Evolutionary conservation across 2,113 vertebrate species (phyloP), one percentile per base, ranked within the genome.

Genomic region (Passer domesticus): DNA sequence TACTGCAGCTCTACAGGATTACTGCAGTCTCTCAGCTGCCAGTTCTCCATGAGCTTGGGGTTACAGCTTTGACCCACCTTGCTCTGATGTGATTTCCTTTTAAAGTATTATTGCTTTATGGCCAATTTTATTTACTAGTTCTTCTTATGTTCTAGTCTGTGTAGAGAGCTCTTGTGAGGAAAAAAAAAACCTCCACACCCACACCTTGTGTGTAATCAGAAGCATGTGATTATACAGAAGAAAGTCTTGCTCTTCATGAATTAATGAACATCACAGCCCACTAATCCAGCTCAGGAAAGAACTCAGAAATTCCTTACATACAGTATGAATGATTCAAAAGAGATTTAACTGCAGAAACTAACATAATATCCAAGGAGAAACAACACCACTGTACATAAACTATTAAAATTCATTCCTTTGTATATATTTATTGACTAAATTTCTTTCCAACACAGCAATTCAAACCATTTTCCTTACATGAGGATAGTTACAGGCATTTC

Each of bases 151-250:
- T 59, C 44, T 15, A 73, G 30, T 28, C 78, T 76, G 18, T 7
- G 11, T 24, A 68, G 12, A 78, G 25, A 75, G 53, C 47, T 92
- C 67, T 84, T 82, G 22, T 69, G 49, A 82, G 52, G 44, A 8
- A 62, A 78, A 87, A 89, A 50, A 59, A 59, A 30, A 2, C 8
- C 37, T 7, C 37, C 37, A 33, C n/a, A 53, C 22, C 8, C 4
- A 1, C 76, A 73, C 63, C 67, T 90, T 4, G 3, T 35, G 18
- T 66, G 50, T 63, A 67, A 89, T 91, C 50, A 81, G 31, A 84
- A 72, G 77, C 83, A 95, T 75, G 77, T 94, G 85, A 94, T 76
- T 79, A 83, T 53, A 82, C 33, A 88, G 72, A 93, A 92, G 33
- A 82, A 89, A 92, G 44, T 35, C 87, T 91, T 86, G 30, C 67